Evolutionary conservation across 2,888 invertebrate genomes (phyloP), one percentile per base, ranked within the genome.

Genomic region (Liodrosophila aerea): DNA sequence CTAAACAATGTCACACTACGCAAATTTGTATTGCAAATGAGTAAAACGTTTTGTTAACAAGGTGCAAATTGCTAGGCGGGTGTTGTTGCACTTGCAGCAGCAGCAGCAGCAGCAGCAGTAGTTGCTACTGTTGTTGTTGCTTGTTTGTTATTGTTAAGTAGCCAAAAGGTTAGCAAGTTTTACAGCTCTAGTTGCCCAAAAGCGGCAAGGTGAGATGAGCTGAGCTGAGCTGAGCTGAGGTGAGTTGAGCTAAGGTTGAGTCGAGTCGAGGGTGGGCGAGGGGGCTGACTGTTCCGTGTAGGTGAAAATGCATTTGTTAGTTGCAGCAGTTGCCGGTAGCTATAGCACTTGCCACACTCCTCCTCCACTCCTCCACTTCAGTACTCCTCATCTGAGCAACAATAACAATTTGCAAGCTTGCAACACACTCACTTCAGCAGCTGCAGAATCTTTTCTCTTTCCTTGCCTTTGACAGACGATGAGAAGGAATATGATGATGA

Each of bases 31-130:
- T 76, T 74, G 64, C 64, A 72, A 72, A 68, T 71, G 54, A 59
- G 69, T 9, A 30, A 49, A 50, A 46, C 40, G 29, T 59, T 62
- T 63, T 54, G 66, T 76, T 77, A 77, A 82, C 78, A 76, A 77
- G 78, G 77, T 82, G 77, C 58, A 82, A 77, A 78, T 78, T 76
- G 54, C 56, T 56, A 59, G 68, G 81, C 76, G 80, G 76, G 68
- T 74, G 71, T 56, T 74, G 71, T 56, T 58, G 40, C 52, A 52
- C n/a, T 31, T 47, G 43, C 46, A 46, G 15, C 49, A 4, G 37
- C 8, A 27, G 36, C 3, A 13, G 33, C 8, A 16, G 44, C 9
- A 8, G 27, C 5, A 12, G 29, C 16, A 4, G 22, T 5, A 4
- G 22, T 5, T 22, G 22, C 22, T 22, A 5, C 22, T 22, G 22